Evolutionary conservation across 2,888 invertebrate species (phyloP).

Genomic region (Resseliella maxima): DNA sequence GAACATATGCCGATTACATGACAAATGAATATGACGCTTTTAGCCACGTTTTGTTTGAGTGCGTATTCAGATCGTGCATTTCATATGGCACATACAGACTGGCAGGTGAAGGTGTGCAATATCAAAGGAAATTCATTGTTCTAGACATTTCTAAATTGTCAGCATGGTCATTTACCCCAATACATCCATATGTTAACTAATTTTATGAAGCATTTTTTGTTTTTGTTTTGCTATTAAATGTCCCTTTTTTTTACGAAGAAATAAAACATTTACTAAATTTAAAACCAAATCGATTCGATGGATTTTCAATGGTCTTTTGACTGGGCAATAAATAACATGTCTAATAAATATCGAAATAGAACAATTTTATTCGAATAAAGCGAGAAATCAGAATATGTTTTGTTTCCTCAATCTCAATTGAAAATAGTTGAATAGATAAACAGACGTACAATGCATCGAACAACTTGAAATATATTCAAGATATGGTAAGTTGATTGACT

Average conservation of each 20-base stretch:
- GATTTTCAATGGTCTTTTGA: background rate
- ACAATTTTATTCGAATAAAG: conserved; percentile 1
- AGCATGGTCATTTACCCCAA: conserved; percentile 18
- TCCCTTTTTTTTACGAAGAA: background rate
- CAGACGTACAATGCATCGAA: background rate
- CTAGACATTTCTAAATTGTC: background rate
- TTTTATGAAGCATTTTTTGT: background rate
- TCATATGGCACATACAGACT: conserved; percentile 23
- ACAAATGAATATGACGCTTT: background rate
- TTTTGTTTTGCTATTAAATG: background rate
- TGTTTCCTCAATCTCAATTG: background rate
- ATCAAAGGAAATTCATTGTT: background rate
- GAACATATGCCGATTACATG: conserved; percentile 48
- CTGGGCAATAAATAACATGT: background rate
- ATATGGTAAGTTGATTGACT: conserved; percentile 48
- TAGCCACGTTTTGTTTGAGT: background rate
- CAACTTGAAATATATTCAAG: conserved; percentile 11
- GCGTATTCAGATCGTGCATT: background rate
- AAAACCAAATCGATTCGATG: background rate
- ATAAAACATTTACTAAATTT: background rate
- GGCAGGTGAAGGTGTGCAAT: conserved; percentile 42
- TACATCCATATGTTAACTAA: background rate
- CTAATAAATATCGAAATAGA: background rate
- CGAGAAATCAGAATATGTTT: conserved; percentile 13
- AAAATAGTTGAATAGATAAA: background rate